These are phyloP conservation scores for Charanyca ferruginea DNA, from an alignment of 2,888 invertebrate genomes.

Conservation along the genomic window DNA sequence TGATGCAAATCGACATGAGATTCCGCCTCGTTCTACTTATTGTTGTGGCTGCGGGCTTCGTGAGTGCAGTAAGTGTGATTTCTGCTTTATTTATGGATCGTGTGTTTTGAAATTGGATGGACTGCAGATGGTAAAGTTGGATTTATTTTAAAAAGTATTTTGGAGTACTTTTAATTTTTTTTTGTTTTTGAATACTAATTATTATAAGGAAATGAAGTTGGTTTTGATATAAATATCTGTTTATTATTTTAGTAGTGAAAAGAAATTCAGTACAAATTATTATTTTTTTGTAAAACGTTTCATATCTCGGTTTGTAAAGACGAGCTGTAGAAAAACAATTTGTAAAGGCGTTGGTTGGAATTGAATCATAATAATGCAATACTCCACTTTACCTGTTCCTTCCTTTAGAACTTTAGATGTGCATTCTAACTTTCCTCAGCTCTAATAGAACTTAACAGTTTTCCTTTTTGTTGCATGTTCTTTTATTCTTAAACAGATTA, in stretches of 20 bases:
- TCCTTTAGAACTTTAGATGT: constrained; percentile 44
- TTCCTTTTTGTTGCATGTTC: constrained; percentile 36
- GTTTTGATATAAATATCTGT: no score
- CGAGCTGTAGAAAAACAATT: constrained; percentile 37
- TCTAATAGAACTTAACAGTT: constrained; percentile 50
- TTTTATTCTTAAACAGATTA: constrained; percentile 53
- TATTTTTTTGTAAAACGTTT: background rate
- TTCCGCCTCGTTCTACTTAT: constrained; percentile 57
- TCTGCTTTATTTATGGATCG: constrained; percentile 28
- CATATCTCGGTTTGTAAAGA: constrained; percentile 8
- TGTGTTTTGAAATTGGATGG: constrained; percentile 25
- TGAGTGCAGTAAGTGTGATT: constrained; percentile 58
- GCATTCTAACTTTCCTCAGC: constrained; percentile 46
- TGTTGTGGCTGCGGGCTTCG: constrained; percentile 41
- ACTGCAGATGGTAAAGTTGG: background rate
- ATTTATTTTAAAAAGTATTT: background rate
- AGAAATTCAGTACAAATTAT: background rate
- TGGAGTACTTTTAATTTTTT: background rate
- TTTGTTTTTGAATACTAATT: no score
- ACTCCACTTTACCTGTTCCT: constrained; percentile 43
- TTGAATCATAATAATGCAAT: constrained; percentile 58
- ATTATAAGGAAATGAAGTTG: no score
- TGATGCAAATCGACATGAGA: constrained; percentile 66
- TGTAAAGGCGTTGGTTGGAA: constrained; percentile 43
- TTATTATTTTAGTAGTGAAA: background rate